Conservation (phyloP, 2,797 vertebrate genomes). For the Xyrichtys novacula region DNA sequence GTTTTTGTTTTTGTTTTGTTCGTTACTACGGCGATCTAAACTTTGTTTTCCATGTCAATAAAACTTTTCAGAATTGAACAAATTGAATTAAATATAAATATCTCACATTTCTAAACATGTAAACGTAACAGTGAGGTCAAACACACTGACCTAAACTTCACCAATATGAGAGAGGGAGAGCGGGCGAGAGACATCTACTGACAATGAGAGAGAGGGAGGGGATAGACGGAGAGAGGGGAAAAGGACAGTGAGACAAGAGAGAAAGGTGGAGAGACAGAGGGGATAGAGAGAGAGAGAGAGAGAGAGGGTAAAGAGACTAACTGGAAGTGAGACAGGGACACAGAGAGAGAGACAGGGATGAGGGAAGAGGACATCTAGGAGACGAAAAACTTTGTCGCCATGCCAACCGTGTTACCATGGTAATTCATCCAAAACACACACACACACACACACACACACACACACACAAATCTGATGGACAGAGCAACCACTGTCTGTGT, state of each 20-base stretch:
- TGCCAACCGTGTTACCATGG: slow-evolving; percentile 56
- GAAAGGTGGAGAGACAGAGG: background rate
- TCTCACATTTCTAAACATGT: too few relatives aligned
- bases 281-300: background rate
- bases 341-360: background rate
- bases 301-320: background rate
- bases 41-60: too few relatives aligned
- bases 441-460: slow-evolving; percentile 8
- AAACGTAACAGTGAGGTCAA: too few relatives aligned
- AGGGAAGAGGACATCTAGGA: background rate
- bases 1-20: too few relatives aligned
- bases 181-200: background rate
- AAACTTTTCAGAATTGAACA: too few relatives aligned
- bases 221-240: background rate
- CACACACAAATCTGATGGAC: slow-evolving; percentile 32
- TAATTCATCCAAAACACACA: slow-evolving; percentile 31
- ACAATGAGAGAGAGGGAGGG: background rate
- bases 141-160: too few relatives aligned
- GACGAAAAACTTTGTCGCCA: slow-evolving; percentile 45
- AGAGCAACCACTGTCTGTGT: slow-evolving; percentile 41
- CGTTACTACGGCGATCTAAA: too few relatives aligned
- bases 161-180: background rate
- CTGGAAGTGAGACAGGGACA: background rate
- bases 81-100: too few relatives aligned
- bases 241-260: too few relatives aligned